Evolutionary conservation across 92 coral and sea anemone species (phyloP).

Genomic region (Metridium senile): DNA sequence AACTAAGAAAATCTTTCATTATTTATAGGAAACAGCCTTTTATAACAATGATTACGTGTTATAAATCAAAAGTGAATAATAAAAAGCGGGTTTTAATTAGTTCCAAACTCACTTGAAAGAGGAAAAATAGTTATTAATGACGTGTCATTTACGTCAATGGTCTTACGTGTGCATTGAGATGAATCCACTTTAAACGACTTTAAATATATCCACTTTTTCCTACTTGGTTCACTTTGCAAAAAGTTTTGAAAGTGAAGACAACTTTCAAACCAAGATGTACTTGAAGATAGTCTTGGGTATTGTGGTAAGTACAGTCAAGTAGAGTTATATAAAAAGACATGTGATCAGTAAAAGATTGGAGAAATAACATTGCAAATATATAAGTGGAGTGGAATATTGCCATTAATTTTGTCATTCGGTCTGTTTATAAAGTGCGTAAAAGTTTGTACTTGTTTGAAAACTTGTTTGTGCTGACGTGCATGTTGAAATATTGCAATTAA

Average conservation of each 20-base stretch:
- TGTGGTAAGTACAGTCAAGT: neutral
- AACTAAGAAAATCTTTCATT: too few species aligned
- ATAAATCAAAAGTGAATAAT: too few species aligned
- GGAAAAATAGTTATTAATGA: neutral
- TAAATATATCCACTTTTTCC: neutral
- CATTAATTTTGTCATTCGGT: too few species aligned
- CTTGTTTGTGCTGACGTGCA: neutral
- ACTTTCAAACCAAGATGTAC: neutral
- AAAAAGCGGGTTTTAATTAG: too few species aligned
- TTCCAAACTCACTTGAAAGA: too few species aligned
- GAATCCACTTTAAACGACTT: neutral
- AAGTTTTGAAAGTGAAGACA: neutral
- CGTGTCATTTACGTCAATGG: neutral
- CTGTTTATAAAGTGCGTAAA: neutral
- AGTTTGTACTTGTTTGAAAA: neutral
- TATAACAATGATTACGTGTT: too few species aligned
- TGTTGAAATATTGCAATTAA: neutral
- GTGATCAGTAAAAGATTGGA: too few species aligned
- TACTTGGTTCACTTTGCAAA: neutral
- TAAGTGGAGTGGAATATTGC: too few species aligned
- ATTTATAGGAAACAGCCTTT: too few species aligned
- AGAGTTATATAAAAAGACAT: too few species aligned
- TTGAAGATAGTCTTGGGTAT: neutral
- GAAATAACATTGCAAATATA: too few species aligned
- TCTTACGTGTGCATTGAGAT: neutral